Percentiles rank a stretch among this genome's conserved stretches.
Conservation (phyloP, 2,797 vertebrate genomes). For the Huso huso region DNA sequence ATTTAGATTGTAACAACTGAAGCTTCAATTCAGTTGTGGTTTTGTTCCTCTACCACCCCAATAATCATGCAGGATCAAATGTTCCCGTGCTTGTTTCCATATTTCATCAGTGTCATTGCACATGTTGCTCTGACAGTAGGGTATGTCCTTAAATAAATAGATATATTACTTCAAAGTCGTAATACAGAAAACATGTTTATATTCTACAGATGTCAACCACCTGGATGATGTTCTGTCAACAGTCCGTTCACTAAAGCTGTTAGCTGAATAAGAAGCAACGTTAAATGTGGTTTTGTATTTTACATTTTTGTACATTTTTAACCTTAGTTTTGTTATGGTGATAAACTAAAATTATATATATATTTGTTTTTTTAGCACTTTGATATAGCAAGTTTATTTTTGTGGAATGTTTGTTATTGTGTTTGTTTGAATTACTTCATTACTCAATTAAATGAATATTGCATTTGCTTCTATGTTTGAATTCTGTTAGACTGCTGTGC, state of each 20-base stretch:
- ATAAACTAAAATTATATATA: too few relatives aligned
- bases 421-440: too few relatives aligned
- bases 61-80: neutral
- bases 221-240: constrained; percentile 72
- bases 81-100: neutral
- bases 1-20: neutral
- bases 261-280: constrained; percentile 18
- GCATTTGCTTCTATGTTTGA: too few relatives aligned
- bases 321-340: too few relatives aligned
- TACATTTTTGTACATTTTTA: too few relatives aligned
- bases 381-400: too few relatives aligned
- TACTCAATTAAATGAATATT: too few relatives aligned
- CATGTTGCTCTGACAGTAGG: neutral
- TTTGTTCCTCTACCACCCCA: neutral
- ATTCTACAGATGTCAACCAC: constrained; percentile 63
- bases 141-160: neutral
- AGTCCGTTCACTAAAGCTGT: constrained; percentile 57
- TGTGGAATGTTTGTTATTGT: too few relatives aligned
- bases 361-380: too few relatives aligned
- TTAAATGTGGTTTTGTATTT: too few relatives aligned
- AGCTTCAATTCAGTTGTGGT: neutral
- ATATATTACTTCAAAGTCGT: too few relatives aligned
- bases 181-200: constrained; percentile 1
- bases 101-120: neutral
- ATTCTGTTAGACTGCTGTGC: too few relatives aligned